phyloP scores from a whole-genome alignment of 2,888 invertebrate species.

The Nephrotoma flavescens region DNA sequence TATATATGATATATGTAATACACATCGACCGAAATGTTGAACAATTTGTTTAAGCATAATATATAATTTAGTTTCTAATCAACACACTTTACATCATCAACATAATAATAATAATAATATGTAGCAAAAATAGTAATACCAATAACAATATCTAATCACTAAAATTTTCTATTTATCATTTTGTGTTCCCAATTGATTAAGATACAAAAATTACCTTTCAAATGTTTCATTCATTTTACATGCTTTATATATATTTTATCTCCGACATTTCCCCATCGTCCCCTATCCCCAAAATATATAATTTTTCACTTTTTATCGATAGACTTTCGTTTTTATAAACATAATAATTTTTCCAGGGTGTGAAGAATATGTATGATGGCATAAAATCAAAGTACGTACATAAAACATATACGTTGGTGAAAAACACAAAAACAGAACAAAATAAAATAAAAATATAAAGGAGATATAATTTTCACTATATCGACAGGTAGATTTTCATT shows the following conservation, averaged over 20 bases:
- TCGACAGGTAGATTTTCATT: not conserved
- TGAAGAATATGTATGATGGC: not conserved
- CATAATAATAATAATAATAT: not conserved
- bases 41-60: not conserved
- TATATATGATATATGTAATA: not conserved
- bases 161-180: not conserved
- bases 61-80: not conserved
- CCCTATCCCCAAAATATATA: not conserved
- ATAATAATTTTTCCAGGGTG: not conserved
- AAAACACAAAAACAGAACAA: not conserved
- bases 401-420: not conserved
- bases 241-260: not conserved
- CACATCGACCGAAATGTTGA: not conserved
- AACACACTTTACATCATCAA: not conserved
- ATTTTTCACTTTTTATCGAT: not conserved
- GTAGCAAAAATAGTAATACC: not conserved
- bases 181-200: not conserved
- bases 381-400: not conserved
- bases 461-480: not conserved
- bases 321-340: not conserved
- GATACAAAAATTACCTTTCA: not conserved
- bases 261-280: not conserved
- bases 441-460: not conserved
- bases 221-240: not conserved
- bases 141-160: not conserved